Percentiles rank a stretch among this genome's conserved stretches.
Evolutionary conservation across 2,888 invertebrate genomes (phyloP).

Genomic region (Parnassius orleans): DNA sequence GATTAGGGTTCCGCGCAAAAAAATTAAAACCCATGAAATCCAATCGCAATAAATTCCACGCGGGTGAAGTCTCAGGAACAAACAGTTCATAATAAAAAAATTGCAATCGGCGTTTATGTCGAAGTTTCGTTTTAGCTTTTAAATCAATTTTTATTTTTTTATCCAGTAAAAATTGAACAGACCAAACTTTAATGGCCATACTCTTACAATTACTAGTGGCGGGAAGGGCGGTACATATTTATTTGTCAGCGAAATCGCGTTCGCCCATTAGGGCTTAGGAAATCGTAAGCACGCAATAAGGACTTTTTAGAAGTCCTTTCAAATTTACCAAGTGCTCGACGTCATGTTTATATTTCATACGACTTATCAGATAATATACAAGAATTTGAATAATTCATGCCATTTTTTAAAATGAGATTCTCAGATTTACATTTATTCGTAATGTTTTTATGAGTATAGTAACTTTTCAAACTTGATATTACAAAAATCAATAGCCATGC

Average conservation of each 20-base stretch:
- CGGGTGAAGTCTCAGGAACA: too few relatives aligned
- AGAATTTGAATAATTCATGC: slow-evolving; percentile 24
- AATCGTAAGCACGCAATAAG: slow-evolving; percentile 70
- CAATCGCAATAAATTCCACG: too few relatives aligned
- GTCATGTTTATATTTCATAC: slow-evolving; percentile 53
- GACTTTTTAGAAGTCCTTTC: slow-evolving; percentile 55
- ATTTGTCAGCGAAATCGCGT: slow-evolving; percentile 74
- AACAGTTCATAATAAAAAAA: too few relatives aligned
- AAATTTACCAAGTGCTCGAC: slow-evolving; percentile 43
- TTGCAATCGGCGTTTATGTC: too few relatives aligned
- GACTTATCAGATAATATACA: slow-evolving; percentile 39
- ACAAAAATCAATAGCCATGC: too few relatives aligned
- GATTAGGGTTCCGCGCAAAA: too few relatives aligned
- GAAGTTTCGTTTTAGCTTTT: too few relatives aligned
- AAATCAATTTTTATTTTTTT: too few relatives aligned
- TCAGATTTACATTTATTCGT: slow-evolving; percentile 9
- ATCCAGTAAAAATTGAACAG: too few relatives aligned
- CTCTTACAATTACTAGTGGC: slow-evolving; percentile 57
- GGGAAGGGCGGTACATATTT: slow-evolving; percentile 66
- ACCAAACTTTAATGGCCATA: slow-evolving; percentile 37
- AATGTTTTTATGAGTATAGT: too few relatives aligned
- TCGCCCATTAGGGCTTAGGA: slow-evolving; percentile 62
- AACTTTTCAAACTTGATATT: too few relatives aligned
- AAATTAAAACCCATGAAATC: too few relatives aligned
- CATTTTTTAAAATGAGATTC: slow-evolving; percentile 18